A percentile compares a stretch with the other conserved stretches of the same genome.
Conservation (phyloP, 2,113 vertebrate genomes). For the Corynorhinus townsendii region DNA sequence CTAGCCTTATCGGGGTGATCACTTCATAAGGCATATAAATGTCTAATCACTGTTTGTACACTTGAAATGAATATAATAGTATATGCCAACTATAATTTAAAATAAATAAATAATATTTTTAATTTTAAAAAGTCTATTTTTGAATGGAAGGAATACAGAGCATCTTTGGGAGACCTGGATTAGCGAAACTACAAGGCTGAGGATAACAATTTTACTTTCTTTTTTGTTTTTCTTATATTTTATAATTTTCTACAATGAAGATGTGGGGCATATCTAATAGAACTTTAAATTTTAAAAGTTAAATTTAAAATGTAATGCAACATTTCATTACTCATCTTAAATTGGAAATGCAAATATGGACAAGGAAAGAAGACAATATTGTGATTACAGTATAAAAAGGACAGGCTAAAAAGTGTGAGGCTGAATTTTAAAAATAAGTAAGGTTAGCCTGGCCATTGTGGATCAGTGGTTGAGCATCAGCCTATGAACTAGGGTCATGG, state of each 20-base stretch:
- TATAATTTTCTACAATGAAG: background rate
- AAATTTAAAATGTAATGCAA: background rate
- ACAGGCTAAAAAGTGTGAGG: background rate
- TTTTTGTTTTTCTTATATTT: background rate
- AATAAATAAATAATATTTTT: background rate
- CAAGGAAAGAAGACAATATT: background rate
- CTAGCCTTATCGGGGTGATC: background rate
- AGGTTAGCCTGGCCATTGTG: background rate
- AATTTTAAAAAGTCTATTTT: background rate
- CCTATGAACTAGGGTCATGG: too few species aligned
- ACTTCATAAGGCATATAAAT: background rate
- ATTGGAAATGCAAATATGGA: background rate
- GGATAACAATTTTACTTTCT: background rate
- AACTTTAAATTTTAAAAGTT: conserved; percentile 35
- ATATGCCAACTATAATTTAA: background rate
- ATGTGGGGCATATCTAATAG: background rate
- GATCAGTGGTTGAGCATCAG: too few species aligned
- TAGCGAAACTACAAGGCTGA: background rate
- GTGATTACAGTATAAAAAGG: background rate
- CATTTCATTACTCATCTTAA: conserved; percentile 15
- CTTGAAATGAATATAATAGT: background rate
- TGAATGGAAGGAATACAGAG: background rate
- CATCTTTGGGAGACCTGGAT: background rate
- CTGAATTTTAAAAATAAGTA: conserved; percentile 2
- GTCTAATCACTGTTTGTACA: background rate